Evolutionary conservation across 2,888 invertebrate species (phyloP).

Genomic region (Nineta flava): DNA sequence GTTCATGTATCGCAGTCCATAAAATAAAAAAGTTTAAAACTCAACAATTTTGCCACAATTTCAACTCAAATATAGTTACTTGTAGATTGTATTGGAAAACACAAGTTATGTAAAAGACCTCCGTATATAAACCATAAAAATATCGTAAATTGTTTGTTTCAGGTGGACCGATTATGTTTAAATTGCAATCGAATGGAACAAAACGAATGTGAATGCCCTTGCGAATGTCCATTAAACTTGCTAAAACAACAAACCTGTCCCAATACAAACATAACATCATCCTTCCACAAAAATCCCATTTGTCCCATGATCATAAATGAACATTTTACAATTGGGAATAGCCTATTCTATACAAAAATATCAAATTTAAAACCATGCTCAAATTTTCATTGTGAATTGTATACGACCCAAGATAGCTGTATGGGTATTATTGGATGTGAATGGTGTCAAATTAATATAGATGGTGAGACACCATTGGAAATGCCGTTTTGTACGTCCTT

Average conservation of each 20-base stretch:
- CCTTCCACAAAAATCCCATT: slow-evolving; percentile 18
- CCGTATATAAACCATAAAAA: no score
- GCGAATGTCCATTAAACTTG: slow-evolving; percentile 54
- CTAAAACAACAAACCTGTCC: slow-evolving; percentile 17
- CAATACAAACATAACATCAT: slow-evolving; percentile 19
- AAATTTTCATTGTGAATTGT: slow-evolving; percentile 49
- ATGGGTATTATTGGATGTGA: slow-evolving; percentile 68
- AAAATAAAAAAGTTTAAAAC: no score
- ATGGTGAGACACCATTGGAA: slow-evolving; percentile 49
- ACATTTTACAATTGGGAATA: slow-evolving; percentile 12
- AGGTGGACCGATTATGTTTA: slow-evolving; percentile 68
- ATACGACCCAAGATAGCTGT: slow-evolving; percentile 45
- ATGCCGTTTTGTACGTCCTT: slow-evolving; percentile 68
- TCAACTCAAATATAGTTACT: no score
- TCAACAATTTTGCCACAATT: slow-evolving; percentile 1
- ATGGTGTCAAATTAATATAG: slow-evolving; percentile 74
- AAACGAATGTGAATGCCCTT: slow-evolving; percentile 88
- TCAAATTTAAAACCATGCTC: slow-evolving; percentile 41
- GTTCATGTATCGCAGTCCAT: no score
- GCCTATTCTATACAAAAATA: slow-evolving; percentile 13
- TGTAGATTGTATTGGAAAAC: no score
- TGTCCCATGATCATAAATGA: slow-evolving; percentile 21
- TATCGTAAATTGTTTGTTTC: no score
- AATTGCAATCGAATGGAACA: slow-evolving; percentile 92
- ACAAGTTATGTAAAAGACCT: no score